Base-by-base conservation (phyloP, 2,113 vertebrate species). In the Ophiodon elongatus region DNA sequence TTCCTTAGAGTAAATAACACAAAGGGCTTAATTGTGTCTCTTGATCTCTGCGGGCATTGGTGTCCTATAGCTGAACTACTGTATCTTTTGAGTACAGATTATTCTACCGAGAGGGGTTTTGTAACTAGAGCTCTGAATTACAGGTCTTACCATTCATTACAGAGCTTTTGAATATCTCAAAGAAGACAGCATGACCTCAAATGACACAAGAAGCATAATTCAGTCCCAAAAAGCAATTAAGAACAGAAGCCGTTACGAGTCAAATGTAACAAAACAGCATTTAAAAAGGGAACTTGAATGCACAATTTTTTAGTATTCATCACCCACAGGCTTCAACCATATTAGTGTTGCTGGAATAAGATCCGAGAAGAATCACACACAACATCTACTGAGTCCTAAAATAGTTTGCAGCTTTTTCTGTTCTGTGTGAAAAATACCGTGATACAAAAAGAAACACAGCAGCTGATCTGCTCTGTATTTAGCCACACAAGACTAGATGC, bases 401-500 rank as follows among this genome's bases (percentile, higher is more conserved):
- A 83, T 65, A 75, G 31, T 14, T 60, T 60, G 50, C 21, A n/a
- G 76, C 25, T 5, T 56, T 59, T 56, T 60, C 60, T 66, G 17
- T 10, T 63, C 15, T 23, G 63, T 39, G 39, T 45, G 25, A 77
- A 63, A 73, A 45, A 63, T 4, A 19, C 4, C 4, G 2, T 1
- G 4, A 71, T 39, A 43, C 14, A 50, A 54, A 70, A 33, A 67
- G 13, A 41, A 65, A 86, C 57, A 8, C 8, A 39, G 25, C 75
- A 68, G 65, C 75, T 75, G 47, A 54, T 76, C 23, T 75, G 81
- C 79, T 63, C 82, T 5, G 39, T 15, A 54, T 82, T 81, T 76
- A 76, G 70, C 62, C 76, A 76, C 67, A 72, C 17, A 54, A 76
- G 54, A 37, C 15, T 37, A 64, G 17, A 41, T 65, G n/a, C 52